These are phyloP conservation scores for Drosophila kuntzei DNA, from an alignment of 2,888 invertebrate genomes.

Conservation along the genomic window DNA sequence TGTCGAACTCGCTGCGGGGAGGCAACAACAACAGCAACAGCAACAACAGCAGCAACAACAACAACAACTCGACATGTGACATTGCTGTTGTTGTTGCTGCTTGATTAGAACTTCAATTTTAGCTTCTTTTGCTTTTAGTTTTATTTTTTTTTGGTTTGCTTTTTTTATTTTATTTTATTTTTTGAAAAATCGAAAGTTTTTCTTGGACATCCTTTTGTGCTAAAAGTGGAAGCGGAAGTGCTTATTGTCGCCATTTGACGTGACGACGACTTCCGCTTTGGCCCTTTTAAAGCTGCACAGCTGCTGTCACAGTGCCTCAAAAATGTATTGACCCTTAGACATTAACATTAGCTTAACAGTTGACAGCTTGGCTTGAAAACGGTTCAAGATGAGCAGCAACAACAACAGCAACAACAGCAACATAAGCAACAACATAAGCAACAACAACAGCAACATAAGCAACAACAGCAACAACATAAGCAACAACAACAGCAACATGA, in stretches of 20 bases:
- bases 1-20: constrained; percentile 24
- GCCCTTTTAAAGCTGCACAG: constrained; percentile 2
- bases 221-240: constrained; percentile 62
- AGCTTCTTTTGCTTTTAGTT: not conserved
- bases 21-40: not conserved
- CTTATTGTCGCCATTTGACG: constrained; percentile 80
- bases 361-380: constrained; percentile 47
- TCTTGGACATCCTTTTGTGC: constrained; percentile 58
- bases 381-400: constrained; percentile 26
- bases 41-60: not conserved
- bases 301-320: constrained; percentile 5
- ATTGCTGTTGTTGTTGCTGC: constrained; percentile 12
- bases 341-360: constrained; percentile 38
- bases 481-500: constrained; percentile 9
- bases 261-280: constrained; percentile 76
- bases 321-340: constrained; percentile 25
- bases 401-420: constrained; percentile 7
- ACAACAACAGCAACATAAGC: constrained; percentile 11
- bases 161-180: not conserved
- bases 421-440: constrained; percentile 7
- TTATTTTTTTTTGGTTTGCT: not conserved
- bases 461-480: constrained; percentile 9
- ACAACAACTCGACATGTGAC: constrained; percentile 34
- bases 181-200: constrained; percentile 11
- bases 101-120: constrained; percentile 36